Conservation (phyloP, 2,888 invertebrate genomes). For the Scaeva pyrastri region DNA sequence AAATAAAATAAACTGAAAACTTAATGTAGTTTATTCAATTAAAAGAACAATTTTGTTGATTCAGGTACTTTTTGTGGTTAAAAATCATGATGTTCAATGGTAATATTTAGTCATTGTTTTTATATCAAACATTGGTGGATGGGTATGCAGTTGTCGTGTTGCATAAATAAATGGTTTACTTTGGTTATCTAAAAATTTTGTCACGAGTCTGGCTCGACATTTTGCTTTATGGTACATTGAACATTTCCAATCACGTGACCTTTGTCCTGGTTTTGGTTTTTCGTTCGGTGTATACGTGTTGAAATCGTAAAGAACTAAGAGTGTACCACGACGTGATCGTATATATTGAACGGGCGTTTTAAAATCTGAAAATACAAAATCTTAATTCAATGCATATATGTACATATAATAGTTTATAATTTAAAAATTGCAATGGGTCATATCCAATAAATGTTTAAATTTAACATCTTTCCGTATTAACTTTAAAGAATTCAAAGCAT, state of each 20-base stretch:
- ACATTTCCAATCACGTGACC: slow-evolving; percentile 83
- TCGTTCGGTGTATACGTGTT: slow-evolving; percentile 84
- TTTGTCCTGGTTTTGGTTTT: slow-evolving; percentile 80
- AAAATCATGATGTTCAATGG: slow-evolving; percentile 24
- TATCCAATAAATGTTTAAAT: too few relatives aligned
- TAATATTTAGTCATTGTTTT: slow-evolving; percentile 40
- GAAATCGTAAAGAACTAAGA: slow-evolving; percentile 80
- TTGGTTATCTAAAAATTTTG: slow-evolving; percentile 78
- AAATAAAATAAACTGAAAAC: neutral
- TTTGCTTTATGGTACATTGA: slow-evolving; percentile 83
- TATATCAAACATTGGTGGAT: slow-evolving; percentile 79
- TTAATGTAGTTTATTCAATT: neutral
- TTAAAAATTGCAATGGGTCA: too few relatives aligned
- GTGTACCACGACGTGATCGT: slow-evolving; percentile 80
- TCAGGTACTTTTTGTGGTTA: slow-evolving; percentile 25
- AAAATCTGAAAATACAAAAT: slow-evolving; percentile 59
- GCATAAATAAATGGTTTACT: slow-evolving; percentile 78
- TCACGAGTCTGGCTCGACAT: slow-evolving; percentile 82
- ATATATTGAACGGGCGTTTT: slow-evolving; percentile 76
- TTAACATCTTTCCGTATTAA: too few relatives aligned
- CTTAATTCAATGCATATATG: slow-evolving; percentile 24
- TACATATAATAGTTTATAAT: neutral
- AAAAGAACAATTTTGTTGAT: neutral
- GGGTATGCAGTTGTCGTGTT: slow-evolving; percentile 80
- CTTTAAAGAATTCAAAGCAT: too few relatives aligned